Base-by-base conservation (phyloP, 2,113 vertebrate genomes). In the Grallaria varia region DNA sequence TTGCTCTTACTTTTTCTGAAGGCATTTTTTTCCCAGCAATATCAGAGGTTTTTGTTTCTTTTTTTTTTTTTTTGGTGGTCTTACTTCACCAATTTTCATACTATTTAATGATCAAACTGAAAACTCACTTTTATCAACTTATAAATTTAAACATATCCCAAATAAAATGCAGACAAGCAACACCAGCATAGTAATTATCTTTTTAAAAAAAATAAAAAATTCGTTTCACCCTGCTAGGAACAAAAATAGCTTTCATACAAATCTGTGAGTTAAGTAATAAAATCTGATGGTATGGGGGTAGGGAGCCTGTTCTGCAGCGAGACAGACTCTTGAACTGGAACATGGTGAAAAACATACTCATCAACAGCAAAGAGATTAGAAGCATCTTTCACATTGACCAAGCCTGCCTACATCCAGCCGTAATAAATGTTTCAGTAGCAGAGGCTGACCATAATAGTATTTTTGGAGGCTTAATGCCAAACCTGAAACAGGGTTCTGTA, bases 401-500 rank as follows among this genome's bases (percentile, higher is more conserved):
- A 76, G 40, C 37, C 77, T 94, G 74, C 69, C 75, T 96, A 89
- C 45, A 86, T 95, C 53, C 79, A 86, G 79, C 64, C 4, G 0
- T 95, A 95, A 94, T 95, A 96, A 98, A 91, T 87, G 87, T 91
- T 97, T 96, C 97, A 91, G 94, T 92, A 96, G 96, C 93, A 96
- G 87, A 95, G 52, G 64, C 30, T 95, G 93, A 97, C 93, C 95
- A 90, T 96, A 96, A 92, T 96, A 92, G 87, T 84, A 93, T 94
- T 97, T 97, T 90, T 72, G 47, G 66, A 96, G 96, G 96, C 96
- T 91, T 87, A 80, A 73, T 60, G 94, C 96, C 96, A 97, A 96
- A 90, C 66, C 86, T 91, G 85, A 95, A 91, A 84, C 62, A 93
- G 87, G 52, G 39, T 79, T 95, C 84, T 81, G 63, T 79, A 95